Percentiles rank a stretch among this genome's conserved stretches.
These are phyloP conservation scores for Andinoacara biseriatus DNA, from an alignment of 2,113 vertebrate genomes.

Conservation along the genomic window DNA sequence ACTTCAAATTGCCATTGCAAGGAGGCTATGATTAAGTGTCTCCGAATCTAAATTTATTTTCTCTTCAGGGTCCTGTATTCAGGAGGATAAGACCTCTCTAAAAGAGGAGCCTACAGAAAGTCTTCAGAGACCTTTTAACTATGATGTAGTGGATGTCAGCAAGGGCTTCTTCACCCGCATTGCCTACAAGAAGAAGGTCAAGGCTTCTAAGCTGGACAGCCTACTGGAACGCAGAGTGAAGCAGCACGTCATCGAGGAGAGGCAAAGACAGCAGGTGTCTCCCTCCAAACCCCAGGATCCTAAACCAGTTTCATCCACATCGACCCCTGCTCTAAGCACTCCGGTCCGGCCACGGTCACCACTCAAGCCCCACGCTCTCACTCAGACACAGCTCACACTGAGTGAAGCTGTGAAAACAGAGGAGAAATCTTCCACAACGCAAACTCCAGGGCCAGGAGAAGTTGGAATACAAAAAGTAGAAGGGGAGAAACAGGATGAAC, in stretches of 20 bases:
- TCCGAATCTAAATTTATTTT: constrained; percentile 9
- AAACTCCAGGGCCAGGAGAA: constrained; percentile 17
- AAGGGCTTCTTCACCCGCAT: constrained; percentile 93
- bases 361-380: constrained; percentile 57
- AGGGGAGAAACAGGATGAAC: constrained; percentile 17
- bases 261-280: constrained; percentile 82
- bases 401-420: constrained; percentile 41
- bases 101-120: constrained; percentile 59
- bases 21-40: neutral
- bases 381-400: constrained; percentile 36
- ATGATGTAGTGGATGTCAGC: constrained; percentile 94
- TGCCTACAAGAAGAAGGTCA: constrained; percentile 94
- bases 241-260: constrained; percentile 93
- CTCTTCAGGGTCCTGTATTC: constrained; percentile 40
- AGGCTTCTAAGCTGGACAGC: constrained; percentile 91
- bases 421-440: constrained; percentile 25
- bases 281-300: constrained; percentile 48
- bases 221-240: constrained; percentile 93
- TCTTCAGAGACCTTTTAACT: constrained; percentile 70
- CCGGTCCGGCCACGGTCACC: constrained; percentile 57
- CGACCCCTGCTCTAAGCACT: constrained; percentile 33
- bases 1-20: no score
- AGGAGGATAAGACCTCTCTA: constrained; percentile 34
- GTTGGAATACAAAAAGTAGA: constrained; percentile 11
- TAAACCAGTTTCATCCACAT: neutral